Evolutionary conservation across 2,113 vertebrate genomes (phyloP), one percentile per base, ranked within the genome.

Genomic region (Notiomystis cincta): DNA sequence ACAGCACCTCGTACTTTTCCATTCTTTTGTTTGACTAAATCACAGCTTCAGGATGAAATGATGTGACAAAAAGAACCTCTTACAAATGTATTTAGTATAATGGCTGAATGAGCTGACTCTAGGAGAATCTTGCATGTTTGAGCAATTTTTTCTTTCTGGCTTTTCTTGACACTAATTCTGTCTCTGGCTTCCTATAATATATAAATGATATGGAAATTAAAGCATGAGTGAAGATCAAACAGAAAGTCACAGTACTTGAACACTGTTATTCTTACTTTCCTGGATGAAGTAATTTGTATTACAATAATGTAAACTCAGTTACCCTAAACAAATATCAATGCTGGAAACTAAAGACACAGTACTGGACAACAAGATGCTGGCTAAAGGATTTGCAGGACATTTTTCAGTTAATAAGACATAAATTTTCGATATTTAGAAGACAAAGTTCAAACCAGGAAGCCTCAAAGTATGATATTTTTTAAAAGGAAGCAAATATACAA

Each of bases 121-220:
- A 77, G 84, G 89, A 93, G 76, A 96, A 95, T 94, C 85, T 75
- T 82, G 51, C 40, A 77, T 77, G 87, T 93, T 94, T 3, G 0
- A 82, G 79, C 80, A 91, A 84, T 93, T 90, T 90, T 82, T 95
- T 79, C 40, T 93, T 87, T 89, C 86, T 93, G 42, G 1, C 51
- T 93, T 92, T 90, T 87, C 86, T 86, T 95, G 93, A 96, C 89
- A 44, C 73, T 96, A 96, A 97, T 97, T 97, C 72, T 96, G 40
- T 87, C 82, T 87, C 82, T 86, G 45, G 85, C 54, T 96, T 97
- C 92, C 87, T 93, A 90, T 93, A 95, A 93, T 79, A 84, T 27
- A 65, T 93, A 89, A 97, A 81, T 93, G 79, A 93, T 89, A 95
- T 70, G 69, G 91, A 95, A 96, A 96, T 96, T 95, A 95, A 96